Evolutionary conservation across 1,140 invertebrate species (phyloP), one percentile per base, ranked within the genome.

Genomic region (Ectropis grisescens): DNA sequence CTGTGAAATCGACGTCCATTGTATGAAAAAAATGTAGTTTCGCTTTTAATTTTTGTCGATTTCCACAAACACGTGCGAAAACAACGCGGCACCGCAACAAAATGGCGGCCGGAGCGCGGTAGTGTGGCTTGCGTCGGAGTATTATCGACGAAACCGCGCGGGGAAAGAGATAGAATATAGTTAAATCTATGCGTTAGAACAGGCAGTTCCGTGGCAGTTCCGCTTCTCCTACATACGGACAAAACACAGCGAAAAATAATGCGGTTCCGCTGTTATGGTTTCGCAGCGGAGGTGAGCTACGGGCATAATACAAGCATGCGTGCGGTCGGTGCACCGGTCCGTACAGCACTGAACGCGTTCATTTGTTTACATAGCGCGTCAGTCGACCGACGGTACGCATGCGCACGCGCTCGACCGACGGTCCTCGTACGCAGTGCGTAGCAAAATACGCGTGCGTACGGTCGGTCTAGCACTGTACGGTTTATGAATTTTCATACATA

Each of bases 41-140:
- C 32, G 32, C 24, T 34, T 27, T 34, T 34, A n/a, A 34, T 34
- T 34, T 26, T 27, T 26, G 33, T 34, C 22, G 26, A 36, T 13
- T 36, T 29, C 25, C 15, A 36, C 34, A 36, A 36, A 36, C 34
- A 36, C 34, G 34, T 36, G 34, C 34, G 34, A 34, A 34, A 34
- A 34, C 24, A 34, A 34, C 33, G 33, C 33, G 33, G 33, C 23
- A 34, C 33, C 33, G 33, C 23, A 34, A 34, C 33, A 34, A 25
- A 34, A 27, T 34, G 33, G 33, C 13, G 12, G 33, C 33, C 33
- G 24, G 24, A 27, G 33, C 33, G 33, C 33, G 23, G 33, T n/a
- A 34, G 23, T 26, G 24, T 23, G 31, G 31, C 31, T 33, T 15
- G 31, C 31, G 31, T 33, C 31, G 31, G 33, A 35, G 33, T 11